Evolutionary conservation across 1,140 invertebrate genomes (phyloP).

Genomic region (Diabrotica undecimpunctata): DNA sequence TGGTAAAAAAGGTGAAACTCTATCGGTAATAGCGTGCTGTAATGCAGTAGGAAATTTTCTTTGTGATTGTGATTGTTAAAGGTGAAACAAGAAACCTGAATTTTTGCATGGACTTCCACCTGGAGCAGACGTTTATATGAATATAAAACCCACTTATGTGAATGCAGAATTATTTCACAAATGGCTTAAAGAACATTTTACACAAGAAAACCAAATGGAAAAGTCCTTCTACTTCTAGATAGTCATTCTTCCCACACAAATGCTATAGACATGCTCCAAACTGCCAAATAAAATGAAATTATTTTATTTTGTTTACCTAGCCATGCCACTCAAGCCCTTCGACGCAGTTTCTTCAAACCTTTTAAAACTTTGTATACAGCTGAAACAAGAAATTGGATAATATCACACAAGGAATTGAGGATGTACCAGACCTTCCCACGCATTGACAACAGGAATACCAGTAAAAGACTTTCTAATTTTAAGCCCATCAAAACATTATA

Average conservation of each 20-base stretch:
- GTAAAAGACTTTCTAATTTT: neutral
- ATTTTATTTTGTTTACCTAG: constrained; percentile 5
- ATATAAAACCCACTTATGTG: constrained; percentile 44
- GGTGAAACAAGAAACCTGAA: constrained; percentile 43
- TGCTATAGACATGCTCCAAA: neutral
- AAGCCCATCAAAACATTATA: too few species aligned
- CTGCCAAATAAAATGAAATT: neutral
- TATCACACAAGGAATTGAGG: neutral
- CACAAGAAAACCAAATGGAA: neutral
- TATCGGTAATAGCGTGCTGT: constrained; percentile 38
- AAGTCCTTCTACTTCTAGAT: too few species aligned
- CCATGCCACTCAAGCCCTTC: neutral
- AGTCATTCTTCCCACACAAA: neutral
- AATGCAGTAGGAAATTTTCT: constrained; percentile 41
- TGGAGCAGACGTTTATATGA: constrained; percentile 40
- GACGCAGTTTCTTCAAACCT: neutral
- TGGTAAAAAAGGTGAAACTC: constrained; percentile 25
- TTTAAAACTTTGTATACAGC: too few species aligned
- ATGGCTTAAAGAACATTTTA: constrained; percentile 41
- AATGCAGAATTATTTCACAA: constrained; percentile 43
- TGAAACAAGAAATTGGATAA: too few species aligned
- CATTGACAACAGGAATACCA: neutral
- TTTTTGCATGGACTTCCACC: constrained; percentile 41
- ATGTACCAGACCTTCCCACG: neutral
- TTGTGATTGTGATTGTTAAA: constrained; percentile 40